Base-by-base conservation (phyloP, 1,140 invertebrate genomes). In the Triops cancriformis region DNA sequence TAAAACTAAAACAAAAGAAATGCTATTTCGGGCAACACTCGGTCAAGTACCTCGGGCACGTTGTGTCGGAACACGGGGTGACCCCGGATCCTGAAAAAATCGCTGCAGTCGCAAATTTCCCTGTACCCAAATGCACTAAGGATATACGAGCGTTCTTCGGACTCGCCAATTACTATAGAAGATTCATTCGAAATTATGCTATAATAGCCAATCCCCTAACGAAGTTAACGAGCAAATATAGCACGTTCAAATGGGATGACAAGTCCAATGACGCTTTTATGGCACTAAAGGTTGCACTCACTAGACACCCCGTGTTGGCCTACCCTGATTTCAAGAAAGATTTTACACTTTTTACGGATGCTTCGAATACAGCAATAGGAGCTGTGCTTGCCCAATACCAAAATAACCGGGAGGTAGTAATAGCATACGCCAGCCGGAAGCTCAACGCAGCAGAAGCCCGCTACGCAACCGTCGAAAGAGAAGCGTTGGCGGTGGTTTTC, bases 161-260 rank as follows among this genome's bases (percentile, higher is more conserved):
- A 9, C 80, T n/a, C n/a, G n/a, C n/a, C n/a, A n/a, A n/a, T n/a
- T n/a, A n/a, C n/a, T n/a, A n/a, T n/a, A n/a, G n/a, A 7, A 81
- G 81, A 77, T 85, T 85, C 80, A 82, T 86, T 28, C 80, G 75
- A 77, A 82, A 82, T 77, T 80, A 82, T 79, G 84, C 84, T 28
- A 76, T 82, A 80, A 76, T 82, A 26, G 80, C 85, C 72, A 76
- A 80, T 79, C 84, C 84, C n/a, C 79, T 88, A 28, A 83, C 83
- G 73, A 72, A 82, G 9, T 80, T 87, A 3, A 78, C 82, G 64
- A 81, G 83, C 75, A 85, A 84, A 81, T 80, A 80, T 31, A 78
- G 43, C 23, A 18, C 11, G 10, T 85, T 83, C 76, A 23, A 64
- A 10, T 86, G 84, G 83, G 78, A 80, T 23, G 73, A 81, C 14